phyloP scores from a whole-genome alignment of 2,888 invertebrate species.

The Omphaloscelis lunosa region DNA sequence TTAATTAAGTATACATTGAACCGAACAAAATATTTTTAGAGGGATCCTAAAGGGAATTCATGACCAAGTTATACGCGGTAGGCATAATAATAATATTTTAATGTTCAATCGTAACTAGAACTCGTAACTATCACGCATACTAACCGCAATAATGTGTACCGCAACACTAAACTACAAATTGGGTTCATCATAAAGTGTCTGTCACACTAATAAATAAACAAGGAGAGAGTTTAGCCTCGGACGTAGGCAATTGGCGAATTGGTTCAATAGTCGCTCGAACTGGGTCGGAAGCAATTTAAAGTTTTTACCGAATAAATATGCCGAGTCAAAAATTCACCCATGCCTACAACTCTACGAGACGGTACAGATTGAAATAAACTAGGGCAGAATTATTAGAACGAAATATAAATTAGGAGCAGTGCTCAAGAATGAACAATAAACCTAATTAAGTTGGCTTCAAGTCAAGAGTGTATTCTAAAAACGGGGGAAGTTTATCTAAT shows the following conservation, averaged over 20 bases:
- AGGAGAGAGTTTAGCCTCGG: conserved; percentile 77
- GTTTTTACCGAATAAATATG: conserved; percentile 88
- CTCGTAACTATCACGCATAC: conserved; percentile 35
- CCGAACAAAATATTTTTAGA: not conserved
- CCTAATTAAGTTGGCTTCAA: conserved; percentile 67
- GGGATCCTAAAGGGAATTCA: not conserved
- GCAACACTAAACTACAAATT: conserved; percentile 59
- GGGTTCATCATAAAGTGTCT: conserved; percentile 71
- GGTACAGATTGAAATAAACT: conserved; percentile 74
- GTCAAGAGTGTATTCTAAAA: conserved; percentile 60
- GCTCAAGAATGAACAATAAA: conserved; percentile 64
- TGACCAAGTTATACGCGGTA: not conserved
- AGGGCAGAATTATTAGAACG: conserved; percentile 63
- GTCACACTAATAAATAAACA: conserved; percentile 75
- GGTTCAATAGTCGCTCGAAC: conserved; percentile 84
- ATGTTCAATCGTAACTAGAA: conserved; percentile 36
- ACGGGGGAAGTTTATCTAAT: conserved; percentile 63
- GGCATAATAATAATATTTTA: conserved; percentile 32
- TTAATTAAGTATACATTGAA: not conserved
- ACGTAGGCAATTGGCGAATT: conserved; percentile 84
- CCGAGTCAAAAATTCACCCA: conserved; percentile 83
- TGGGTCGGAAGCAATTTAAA: conserved; percentile 89
- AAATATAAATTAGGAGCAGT: conserved; percentile 65
- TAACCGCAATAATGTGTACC: conserved; percentile 41
- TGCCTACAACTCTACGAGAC: conserved; percentile 75